These are phyloP conservation scores for Ricordea florida DNA, from an alignment of 92 coral and sea anemone genomes.

Conservation along the genomic window DNA sequence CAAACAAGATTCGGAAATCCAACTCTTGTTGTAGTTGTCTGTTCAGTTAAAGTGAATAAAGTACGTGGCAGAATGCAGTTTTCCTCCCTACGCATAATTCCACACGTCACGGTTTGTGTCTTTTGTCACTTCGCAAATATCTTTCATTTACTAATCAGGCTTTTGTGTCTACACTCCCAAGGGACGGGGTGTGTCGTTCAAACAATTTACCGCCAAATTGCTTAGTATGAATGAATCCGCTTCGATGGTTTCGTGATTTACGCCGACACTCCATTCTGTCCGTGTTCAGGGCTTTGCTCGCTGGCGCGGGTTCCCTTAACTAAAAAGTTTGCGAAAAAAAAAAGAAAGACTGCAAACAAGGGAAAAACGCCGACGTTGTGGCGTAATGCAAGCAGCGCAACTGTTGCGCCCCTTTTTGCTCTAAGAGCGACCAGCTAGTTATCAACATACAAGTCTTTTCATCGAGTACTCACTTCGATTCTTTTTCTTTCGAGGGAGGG, in stretches of 20 bases:
- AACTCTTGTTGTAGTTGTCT: conserved; percentile 15
- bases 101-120: conserved; percentile 52
- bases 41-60: conserved; percentile 14
- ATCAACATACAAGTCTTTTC: no score
- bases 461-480: no score
- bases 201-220: conserved; percentile 85
- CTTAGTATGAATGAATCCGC: conserved; percentile 64
- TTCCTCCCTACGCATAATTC: conserved; percentile 2
- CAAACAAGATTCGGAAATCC: conserved; percentile 38
- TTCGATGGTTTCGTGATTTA: conserved; percentile 32
- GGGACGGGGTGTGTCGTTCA: conserved; percentile 89
- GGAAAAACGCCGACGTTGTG: no score
- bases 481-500: no score
- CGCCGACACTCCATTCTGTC: background rate
- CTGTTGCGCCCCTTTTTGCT: no score
- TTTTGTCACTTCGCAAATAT: conserved; percentile 62
- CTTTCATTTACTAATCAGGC: conserved; percentile 74
- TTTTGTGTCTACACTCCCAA: conserved; percentile 75
- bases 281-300: background rate
- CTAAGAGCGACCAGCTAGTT: no score
- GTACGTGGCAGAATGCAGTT: conserved; percentile 50
- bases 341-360: no score
- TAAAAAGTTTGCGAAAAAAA: no score
- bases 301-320: no score
- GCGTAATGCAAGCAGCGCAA: no score